These are phyloP conservation scores for Amiota minor DNA, from an alignment of 2,888 invertebrate species.

Conservation along the genomic window DNA sequence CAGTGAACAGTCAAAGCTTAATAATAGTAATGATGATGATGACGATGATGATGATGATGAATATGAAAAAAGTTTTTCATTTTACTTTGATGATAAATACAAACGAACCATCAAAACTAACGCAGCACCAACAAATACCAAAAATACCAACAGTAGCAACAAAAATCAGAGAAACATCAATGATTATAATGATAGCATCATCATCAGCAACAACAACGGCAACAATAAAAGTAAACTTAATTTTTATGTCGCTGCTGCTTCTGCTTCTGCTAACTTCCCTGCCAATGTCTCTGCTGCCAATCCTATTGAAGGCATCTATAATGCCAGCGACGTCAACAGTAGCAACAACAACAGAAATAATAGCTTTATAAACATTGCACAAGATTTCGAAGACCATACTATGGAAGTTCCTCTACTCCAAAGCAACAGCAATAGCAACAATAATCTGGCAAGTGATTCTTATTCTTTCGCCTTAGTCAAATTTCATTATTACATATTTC, in stretches of 20 bases:
- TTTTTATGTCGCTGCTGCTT: constrained; percentile 17
- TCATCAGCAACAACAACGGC: constrained; percentile 27
- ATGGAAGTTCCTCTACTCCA: constrained; percentile 63
- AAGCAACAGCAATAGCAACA: constrained; percentile 40
- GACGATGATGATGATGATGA: constrained; percentile 41
- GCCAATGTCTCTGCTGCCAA: neutral
- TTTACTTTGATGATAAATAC: constrained; percentile 48
- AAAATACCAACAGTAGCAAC: constrained; percentile 28
- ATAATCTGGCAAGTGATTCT: constrained; percentile 46
- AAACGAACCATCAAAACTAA: constrained; percentile 33
- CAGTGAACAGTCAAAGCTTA: constrained; percentile 48
- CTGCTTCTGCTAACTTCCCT: too few relatives aligned
- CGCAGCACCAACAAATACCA: constrained; percentile 15
- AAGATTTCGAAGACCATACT: constrained; percentile 56
- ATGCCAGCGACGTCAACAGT: constrained; percentile 40
- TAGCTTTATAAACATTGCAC: constrained; percentile 26
- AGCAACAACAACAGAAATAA: constrained; percentile 31
- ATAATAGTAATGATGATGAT: constrained; percentile 53
- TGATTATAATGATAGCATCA: constrained; percentile 36
- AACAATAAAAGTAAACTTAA: constrained; percentile 45
- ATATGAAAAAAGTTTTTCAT: constrained; percentile 51
- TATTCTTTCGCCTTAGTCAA: constrained; percentile 27
- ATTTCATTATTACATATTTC: constrained; percentile 34
- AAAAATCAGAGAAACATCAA: constrained; percentile 35
- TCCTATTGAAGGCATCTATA: constrained; percentile 43